These are phyloP conservation scores for Drosophila falleni DNA, from an alignment of 2,888 invertebrate genomes.

Conservation along the genomic window DNA sequence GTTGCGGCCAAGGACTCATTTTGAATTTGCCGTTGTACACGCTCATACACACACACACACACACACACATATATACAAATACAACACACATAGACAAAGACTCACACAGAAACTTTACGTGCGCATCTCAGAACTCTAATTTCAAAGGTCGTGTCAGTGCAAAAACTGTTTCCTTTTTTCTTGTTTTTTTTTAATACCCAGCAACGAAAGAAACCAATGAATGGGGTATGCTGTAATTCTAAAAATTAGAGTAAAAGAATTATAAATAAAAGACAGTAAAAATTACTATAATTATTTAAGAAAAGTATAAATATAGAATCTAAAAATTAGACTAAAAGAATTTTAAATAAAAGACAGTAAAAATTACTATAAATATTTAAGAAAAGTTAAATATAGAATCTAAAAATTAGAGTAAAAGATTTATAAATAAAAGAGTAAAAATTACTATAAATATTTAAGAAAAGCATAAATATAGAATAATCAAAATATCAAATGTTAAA, in stretches of 20 bases:
- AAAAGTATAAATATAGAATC: neutral
- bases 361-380: neutral
- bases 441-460: neutral
- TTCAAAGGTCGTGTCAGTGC: constrained; percentile 71
- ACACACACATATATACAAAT: constrained; percentile 3
- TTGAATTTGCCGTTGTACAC: constrained; percentile 65
- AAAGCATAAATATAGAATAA: neutral
- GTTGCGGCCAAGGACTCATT: constrained; percentile 80
- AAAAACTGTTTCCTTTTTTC: constrained; percentile 48
- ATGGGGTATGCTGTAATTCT: neutral
- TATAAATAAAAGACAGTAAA: neutral
- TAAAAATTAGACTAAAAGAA: neutral
- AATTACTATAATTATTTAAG: neutral
- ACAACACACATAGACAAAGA: constrained; percentile 21
- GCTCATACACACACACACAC: constrained; percentile 25
- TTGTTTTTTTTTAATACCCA: constrained; percentile 45
- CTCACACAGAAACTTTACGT: constrained; percentile 66
- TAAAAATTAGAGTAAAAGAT: neutral
- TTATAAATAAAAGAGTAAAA: neutral
- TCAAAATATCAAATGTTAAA: neutral
- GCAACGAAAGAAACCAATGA: neutral
- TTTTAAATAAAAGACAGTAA: neutral
- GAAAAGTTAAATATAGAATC: neutral
- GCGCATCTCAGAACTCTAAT: constrained; percentile 78
- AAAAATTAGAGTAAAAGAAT: neutral